These are phyloP conservation scores for Rhea americana DNA, from an alignment of 2,113 vertebrate species.

Conservation along the genomic window DNA sequence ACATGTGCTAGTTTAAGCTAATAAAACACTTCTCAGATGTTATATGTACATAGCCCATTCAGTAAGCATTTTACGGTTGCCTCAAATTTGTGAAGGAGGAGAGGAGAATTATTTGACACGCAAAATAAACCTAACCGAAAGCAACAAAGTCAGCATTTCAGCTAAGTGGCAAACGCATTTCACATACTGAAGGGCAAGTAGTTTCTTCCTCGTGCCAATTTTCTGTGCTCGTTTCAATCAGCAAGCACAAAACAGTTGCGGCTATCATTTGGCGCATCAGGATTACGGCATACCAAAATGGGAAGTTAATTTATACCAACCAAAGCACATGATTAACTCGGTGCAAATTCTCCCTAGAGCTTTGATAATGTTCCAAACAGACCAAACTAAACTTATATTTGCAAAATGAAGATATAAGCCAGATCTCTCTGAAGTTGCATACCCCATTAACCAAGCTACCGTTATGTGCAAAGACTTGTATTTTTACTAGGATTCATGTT, in stretches of 20 bases:
- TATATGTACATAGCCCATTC: constrained; percentile 24
- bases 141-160: constrained; percentile 39
- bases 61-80: constrained; percentile 52
- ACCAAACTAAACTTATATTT: constrained; percentile 43
- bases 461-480: constrained; percentile 17
- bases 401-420: constrained; percentile 43
- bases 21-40: constrained; percentile 58
- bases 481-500: constrained; percentile 56
- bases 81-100: constrained; percentile 44
- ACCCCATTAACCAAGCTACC: constrained; percentile 54
- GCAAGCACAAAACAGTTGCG: neutral
- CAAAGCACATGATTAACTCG: constrained; percentile 1
- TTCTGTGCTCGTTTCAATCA: rapidly evolving
- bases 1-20: constrained; percentile 48
- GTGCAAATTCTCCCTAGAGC: constrained; percentile 18
- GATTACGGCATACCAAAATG: neutral
- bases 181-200: neutral
- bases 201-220: neutral
- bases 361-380: constrained; percentile 41
- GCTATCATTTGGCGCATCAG: neutral
- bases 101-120: constrained; percentile 20
- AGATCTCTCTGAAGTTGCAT: constrained; percentile 54
- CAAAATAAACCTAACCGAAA: constrained; percentile 37
- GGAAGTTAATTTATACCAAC: constrained; percentile 38
- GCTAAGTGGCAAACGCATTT: constrained; percentile 17